These are phyloP conservation scores for Mormyrus iriodes DNA, from an alignment of 2,113 vertebrate genomes.

Conservation along the genomic window DNA sequence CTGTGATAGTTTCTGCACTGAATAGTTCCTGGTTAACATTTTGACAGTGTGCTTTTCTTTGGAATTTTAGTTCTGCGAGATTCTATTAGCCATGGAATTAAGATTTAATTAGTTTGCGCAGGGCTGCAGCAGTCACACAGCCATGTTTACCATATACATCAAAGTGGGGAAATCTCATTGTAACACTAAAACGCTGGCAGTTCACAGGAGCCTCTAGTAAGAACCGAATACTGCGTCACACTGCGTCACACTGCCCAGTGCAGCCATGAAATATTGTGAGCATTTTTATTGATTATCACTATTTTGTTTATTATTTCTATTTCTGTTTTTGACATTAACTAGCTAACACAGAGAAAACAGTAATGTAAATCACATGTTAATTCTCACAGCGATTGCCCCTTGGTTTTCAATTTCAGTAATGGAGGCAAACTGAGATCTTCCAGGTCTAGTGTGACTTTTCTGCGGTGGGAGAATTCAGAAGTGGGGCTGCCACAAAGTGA, in stretches of 20 bases:
- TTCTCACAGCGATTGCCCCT: conserved; percentile 4
- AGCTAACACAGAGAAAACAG: conserved; percentile 6
- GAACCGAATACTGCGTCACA: not conserved
- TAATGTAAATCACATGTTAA: conserved; percentile 23
- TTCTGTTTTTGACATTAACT: not conserved
- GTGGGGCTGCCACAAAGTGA: not conserved
- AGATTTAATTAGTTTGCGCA: conserved; percentile 6
- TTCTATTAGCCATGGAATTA: conserved; percentile 17
- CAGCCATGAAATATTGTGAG: not conserved
- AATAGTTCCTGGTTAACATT: not conserved
- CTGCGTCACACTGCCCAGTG: not conserved
- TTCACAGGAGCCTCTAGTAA: not conserved
- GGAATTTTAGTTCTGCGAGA: not conserved
- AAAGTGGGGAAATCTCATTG: conserved; percentile 14
- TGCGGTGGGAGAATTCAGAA: not conserved
- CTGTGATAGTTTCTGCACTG: not conserved
- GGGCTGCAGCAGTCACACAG: not conserved
- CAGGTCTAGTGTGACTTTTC: not conserved
- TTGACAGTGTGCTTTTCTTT: not conserved
- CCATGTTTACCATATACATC: conserved; percentile 15
- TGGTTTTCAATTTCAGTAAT: conserved; percentile 18
- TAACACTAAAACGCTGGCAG: not conserved
- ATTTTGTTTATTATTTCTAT: not conserved
- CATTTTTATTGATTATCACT: not conserved
- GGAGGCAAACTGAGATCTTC: conserved; percentile 21